Conservation (phyloP, 2,113 vertebrate genomes). For the Recurvirostra avosetta region DNA sequence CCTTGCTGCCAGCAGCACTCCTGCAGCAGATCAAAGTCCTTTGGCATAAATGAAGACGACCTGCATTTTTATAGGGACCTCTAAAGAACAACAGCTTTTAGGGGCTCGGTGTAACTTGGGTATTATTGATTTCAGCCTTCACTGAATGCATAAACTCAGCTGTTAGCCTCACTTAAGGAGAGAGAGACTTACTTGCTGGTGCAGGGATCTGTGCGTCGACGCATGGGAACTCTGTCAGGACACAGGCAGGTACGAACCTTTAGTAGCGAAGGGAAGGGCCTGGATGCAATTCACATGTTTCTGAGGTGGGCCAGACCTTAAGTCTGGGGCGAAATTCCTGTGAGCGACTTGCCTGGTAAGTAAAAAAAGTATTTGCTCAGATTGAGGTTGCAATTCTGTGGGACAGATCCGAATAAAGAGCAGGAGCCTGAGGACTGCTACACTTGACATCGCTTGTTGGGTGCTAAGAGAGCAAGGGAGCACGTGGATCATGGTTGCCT, state of each 20-base stretch:
- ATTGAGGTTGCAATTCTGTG: background rate
- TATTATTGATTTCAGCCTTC: background rate
- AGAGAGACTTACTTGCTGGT: background rate
- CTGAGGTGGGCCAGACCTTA: background rate
- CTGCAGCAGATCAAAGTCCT: background rate
- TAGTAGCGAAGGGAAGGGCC: background rate
- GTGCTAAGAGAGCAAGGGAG: background rate
- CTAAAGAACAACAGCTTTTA: background rate
- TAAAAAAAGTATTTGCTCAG: background rate
- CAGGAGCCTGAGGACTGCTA: background rate
- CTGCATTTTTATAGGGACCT: background rate
- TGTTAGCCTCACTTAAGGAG: background rate
- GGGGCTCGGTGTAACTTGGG: background rate
- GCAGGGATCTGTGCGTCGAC: background rate
- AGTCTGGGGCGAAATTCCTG: background rate
- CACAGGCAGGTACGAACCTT: background rate
- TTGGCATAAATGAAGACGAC: background rate
- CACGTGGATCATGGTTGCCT: accelerated
- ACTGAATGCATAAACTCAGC: background rate
- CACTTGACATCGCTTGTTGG: accelerated
- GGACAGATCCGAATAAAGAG: background rate
- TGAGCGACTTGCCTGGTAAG: background rate
- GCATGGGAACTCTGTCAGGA: background rate
- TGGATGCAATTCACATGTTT: accelerated
- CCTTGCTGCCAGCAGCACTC: background rate